Conservation (phyloP, 1,140 invertebrate genomes). For the Penaeus indicus region DNA sequence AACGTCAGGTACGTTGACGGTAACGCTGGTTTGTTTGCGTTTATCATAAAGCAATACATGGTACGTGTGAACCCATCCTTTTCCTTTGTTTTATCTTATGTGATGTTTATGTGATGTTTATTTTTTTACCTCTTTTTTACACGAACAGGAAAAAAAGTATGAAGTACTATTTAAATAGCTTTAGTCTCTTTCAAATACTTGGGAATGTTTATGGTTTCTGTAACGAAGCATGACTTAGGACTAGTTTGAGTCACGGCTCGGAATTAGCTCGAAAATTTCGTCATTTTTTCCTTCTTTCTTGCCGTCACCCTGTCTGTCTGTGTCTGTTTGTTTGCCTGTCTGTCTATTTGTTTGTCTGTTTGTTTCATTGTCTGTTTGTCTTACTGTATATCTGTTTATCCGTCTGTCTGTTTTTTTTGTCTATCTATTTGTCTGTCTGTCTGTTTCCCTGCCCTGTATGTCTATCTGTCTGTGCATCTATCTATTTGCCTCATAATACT, state of each 20-base stretch:
- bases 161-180: too few relatives aligned
- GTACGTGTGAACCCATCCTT: too few relatives aligned
- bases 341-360: not conserved
- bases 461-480: not conserved
- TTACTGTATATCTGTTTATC: not conserved
- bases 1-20: slow-evolving; percentile 83
- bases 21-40: too few relatives aligned
- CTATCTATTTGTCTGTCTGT: slow-evolving; percentile 12
- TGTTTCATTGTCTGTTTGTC: not conserved
- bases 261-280: too few relatives aligned
- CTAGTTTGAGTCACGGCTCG: too few relatives aligned
- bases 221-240: too few relatives aligned
- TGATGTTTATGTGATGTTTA: not conserved
- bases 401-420: slow-evolving; percentile 14
- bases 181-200: too few relatives aligned
- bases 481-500: not conserved
- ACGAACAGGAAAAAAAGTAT: too few relatives aligned
- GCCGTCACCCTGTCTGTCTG: not conserved
- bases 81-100: too few relatives aligned
- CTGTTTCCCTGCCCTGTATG: not conserved
- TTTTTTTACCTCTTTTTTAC: slow-evolving; percentile 4
- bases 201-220: too few relatives aligned
- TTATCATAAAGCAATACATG: too few relatives aligned
- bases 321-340: not conserved
- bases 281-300: not conserved